These are phyloP conservation scores for Anguilla obscura DNA, from an alignment of 2,797 vertebrate species.

Conservation along the genomic window DNA sequence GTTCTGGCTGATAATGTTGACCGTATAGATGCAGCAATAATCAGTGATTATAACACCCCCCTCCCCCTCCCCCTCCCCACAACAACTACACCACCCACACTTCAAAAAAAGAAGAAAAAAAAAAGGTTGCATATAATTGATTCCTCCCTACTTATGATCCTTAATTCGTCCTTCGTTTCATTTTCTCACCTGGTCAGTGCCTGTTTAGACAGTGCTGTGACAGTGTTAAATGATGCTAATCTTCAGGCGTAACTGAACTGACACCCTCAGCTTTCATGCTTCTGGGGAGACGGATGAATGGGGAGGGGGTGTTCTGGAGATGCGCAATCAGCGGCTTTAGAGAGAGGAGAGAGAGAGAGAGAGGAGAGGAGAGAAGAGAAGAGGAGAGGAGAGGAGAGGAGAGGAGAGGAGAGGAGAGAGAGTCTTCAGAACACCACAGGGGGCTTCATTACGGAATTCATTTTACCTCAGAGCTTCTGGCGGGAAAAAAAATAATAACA, in stretches of 20 bases:
- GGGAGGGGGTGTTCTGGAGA: conserved; percentile 14
- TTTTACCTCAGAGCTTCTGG: conserved; percentile 43
- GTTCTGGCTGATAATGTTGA: not conserved
- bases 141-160: not conserved
- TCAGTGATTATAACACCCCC: not conserved
- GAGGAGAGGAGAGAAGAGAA: no score
- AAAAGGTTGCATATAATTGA: not conserved
- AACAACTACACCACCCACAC: not conserved
- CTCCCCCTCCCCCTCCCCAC: not conserved
- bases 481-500: conserved; percentile 55
- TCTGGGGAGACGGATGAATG: conserved; percentile 39
- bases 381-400: no score
- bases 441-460: conserved; percentile 63
- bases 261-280: not conserved
- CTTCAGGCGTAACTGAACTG: not conserved
- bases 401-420: not conserved
- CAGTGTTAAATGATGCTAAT: not conserved
- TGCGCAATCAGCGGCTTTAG: not conserved
- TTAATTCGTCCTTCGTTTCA: not conserved
- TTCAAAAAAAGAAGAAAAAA: not conserved
- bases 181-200: not conserved
- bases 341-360: not conserved
- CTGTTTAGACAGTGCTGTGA: not conserved
- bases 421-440: conserved; percentile 60
- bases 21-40: not conserved